These are phyloP conservation scores for Saxidomus purpurata DNA, from an alignment of 1,140 invertebrate genomes.

Conservation along the genomic window DNA sequence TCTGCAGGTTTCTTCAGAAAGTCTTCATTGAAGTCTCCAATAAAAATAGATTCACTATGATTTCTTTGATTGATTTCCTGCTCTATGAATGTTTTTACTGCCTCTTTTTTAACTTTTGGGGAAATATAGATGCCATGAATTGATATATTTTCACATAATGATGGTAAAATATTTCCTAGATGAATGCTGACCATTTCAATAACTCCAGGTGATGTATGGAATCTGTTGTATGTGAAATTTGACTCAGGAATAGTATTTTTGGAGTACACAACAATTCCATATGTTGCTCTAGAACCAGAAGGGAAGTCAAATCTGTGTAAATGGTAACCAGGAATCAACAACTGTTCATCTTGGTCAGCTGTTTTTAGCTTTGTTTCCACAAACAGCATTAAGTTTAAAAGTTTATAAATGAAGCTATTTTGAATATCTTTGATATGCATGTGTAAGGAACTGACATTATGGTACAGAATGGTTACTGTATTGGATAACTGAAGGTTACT, in stretches of 20 bases:
- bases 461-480: background rate
- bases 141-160: background rate
- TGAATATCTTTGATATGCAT: slow-evolving; percentile 1
- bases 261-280: slow-evolving; percentile 32
- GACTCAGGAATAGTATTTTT: background rate
- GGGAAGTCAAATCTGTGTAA: slow-evolving; percentile 1
- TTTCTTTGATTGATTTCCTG: background rate
- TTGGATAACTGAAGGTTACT: slow-evolving; percentile 1
- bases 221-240: background rate
- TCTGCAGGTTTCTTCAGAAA: background rate
- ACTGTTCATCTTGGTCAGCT: background rate
- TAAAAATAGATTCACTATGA: background rate
- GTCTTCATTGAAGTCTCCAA: slow-evolving; percentile 7
- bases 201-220: background rate
- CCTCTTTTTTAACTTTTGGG: background rate
- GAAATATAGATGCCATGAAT: no score
- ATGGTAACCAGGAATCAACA: slow-evolving; percentile 23
- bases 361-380: slow-evolving; percentile 23
- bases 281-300: background rate
- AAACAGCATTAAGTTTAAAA: background rate
- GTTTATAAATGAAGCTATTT: background rate
- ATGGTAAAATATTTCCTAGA: background rate
- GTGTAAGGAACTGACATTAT: slow-evolving; percentile 30
- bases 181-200: background rate
- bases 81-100: background rate